Percentiles rank a stretch among this genome's conserved stretches.
Conservation (phyloP, 2,113 vertebrate genomes). For the Stegostoma tigrinum region DNA sequence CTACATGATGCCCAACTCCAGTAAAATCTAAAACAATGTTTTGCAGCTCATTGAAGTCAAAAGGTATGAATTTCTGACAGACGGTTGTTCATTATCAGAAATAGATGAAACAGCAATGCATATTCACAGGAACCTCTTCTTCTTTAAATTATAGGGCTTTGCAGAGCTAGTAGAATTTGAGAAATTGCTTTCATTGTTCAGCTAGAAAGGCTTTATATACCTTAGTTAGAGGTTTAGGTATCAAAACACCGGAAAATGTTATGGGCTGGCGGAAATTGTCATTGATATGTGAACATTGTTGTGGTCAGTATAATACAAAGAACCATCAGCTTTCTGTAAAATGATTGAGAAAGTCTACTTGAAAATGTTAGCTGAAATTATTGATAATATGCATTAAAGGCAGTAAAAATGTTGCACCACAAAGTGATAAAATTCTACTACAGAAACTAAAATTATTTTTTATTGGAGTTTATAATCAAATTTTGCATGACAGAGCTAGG, state of each 20-base stretch:
- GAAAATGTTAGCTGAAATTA: background rate
- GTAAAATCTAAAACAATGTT: background rate
- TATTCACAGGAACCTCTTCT: background rate
- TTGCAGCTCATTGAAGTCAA: background rate
- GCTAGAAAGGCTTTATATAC: background rate
- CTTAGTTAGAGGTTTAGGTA: background rate
- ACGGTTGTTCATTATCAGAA: background rate
- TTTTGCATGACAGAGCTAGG: conserved; percentile 4
- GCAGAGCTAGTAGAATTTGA: background rate
- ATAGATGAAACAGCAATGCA: background rate
- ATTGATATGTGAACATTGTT: too few relatives aligned
- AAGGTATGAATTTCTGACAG: background rate
- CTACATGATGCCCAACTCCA: background rate
- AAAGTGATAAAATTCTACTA: background rate
- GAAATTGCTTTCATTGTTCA: background rate
- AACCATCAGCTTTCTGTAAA: background rate
- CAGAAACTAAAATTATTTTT: background rate
- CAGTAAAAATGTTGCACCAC: background rate
- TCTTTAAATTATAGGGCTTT: background rate
- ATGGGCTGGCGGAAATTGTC: background rate
- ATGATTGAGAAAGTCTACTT: background rate
- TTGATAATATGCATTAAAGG: background rate
- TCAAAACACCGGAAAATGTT: background rate
- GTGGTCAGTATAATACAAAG: background rate
- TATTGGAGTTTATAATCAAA: background rate